These are phyloP conservation scores for Otus sunia DNA, from an alignment of 2,113 vertebrate species.

Conservation along the genomic window DNA sequence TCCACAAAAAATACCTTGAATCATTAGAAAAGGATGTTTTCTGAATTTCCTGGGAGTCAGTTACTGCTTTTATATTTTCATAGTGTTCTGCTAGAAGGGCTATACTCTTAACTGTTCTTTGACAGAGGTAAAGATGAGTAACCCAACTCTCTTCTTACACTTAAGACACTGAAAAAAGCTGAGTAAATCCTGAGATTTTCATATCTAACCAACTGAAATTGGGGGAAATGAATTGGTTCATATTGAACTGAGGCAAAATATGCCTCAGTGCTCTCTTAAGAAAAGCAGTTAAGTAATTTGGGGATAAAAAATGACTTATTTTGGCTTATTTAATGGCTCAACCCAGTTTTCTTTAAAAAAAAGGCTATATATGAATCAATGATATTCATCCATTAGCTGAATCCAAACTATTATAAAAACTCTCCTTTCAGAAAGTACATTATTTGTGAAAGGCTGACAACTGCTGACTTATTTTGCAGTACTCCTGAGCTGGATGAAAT, in stretches of 20 bases:
- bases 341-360: neutral
- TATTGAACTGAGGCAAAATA: neutral
- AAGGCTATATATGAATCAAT: neutral
- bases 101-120: neutral
- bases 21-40: neutral
- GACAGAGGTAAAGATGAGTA: neutral
- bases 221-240: neutral
- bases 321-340: neutral
- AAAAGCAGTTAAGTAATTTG: neutral
- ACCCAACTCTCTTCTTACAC: neutral
- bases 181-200: neutral
- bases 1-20: conserved; percentile 10
- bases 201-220: neutral
- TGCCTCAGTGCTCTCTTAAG: neutral
- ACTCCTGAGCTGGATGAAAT: neutral
- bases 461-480: neutral
- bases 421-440: neutral
- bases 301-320: neutral
- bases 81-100: neutral
- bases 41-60: neutral
- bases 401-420: neutral
- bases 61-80: neutral
- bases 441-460: neutral
- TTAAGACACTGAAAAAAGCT: neutral
- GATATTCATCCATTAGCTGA: neutral